Percentiles rank a stretch among this genome's conserved stretches.
phyloP scores from a whole-genome alignment of 92 coral and sea anemone species.

The Phenganax stokvisi region DNA sequence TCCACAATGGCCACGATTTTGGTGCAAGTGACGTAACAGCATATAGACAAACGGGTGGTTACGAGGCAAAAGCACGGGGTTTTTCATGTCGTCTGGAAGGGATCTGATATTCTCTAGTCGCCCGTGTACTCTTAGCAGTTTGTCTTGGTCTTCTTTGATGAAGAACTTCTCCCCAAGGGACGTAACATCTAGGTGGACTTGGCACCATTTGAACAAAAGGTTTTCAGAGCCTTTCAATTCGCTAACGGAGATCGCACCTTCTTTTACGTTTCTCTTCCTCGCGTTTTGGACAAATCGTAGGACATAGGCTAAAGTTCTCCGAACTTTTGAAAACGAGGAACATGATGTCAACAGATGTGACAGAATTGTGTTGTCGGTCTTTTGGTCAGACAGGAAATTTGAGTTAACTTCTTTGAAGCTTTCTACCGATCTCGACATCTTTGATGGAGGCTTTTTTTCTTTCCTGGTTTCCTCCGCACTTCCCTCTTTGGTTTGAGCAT shows the following conservation, averaged over 20 bases:
- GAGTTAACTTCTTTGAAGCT: too few relatives aligned
- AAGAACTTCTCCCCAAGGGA: slow-evolving; percentile 47
- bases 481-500: slow-evolving; percentile 22
- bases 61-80: slow-evolving; percentile 51
- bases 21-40: too few relatives aligned
- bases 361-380: slow-evolving; percentile 46
- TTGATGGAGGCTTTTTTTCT: slow-evolving; percentile 1
- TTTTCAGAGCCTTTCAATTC: slow-evolving; percentile 45
- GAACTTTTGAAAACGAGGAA: slow-evolving; percentile 46
- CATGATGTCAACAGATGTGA: slow-evolving; percentile 45
- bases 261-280: slow-evolving; percentile 9
- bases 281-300: slow-evolving; percentile 43
- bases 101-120: slow-evolving; percentile 50
- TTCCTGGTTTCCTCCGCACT: slow-evolving; percentile 5
- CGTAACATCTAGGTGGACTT: slow-evolving; percentile 32
- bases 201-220: slow-evolving; percentile 53
- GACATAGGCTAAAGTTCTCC: slow-evolving; percentile 52
- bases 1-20: too few relatives aligned
- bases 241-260: slow-evolving; percentile 37
- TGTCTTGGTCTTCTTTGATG: slow-evolving; percentile 39
- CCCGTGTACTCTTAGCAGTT: slow-evolving; percentile 51
- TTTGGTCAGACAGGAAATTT: too few relatives aligned
- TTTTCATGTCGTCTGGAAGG: slow-evolving; percentile 47
- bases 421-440: too few relatives aligned
- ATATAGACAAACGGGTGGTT: slow-evolving; percentile 44